phyloP scores from a whole-genome alignment of 2,113 vertebrate genomes.

The Apodemus speciosus region DNA sequence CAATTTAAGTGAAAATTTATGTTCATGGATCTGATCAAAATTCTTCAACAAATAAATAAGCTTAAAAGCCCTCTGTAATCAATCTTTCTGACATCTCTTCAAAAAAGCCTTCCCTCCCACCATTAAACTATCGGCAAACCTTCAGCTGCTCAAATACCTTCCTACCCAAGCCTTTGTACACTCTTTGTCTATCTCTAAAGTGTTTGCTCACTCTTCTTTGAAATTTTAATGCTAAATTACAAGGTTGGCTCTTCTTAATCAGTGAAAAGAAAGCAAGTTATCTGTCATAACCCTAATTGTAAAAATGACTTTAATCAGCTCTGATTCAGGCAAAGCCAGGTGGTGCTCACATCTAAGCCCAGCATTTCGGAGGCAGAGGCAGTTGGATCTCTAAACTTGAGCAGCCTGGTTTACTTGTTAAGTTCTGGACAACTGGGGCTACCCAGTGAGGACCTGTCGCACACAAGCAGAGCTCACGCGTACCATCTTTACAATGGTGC shows the following conservation, averaged over 20 bases:
- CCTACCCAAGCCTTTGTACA: background rate
- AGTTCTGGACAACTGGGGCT: background rate
- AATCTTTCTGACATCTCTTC: background rate
- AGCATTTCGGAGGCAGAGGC: background rate
- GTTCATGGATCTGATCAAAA: background rate
- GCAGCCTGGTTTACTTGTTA: background rate
- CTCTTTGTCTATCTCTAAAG: background rate
- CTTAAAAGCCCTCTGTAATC: background rate
- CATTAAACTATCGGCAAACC: background rate
- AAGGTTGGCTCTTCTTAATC: background rate
- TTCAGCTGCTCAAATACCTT: background rate
- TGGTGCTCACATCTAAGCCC: background rate
- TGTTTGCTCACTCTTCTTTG: background rate
- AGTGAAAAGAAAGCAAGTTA: conserved; percentile 41
- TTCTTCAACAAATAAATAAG: conserved; percentile 29
- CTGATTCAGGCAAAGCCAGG: conserved; percentile 29
- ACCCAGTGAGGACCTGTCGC: background rate
- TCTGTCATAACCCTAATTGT: background rate
- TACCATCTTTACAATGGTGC: background rate
- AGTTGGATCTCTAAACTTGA: background rate
- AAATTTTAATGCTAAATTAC: conserved; percentile 46
- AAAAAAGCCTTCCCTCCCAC: background rate
- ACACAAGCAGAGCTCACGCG: conserved; percentile 8
- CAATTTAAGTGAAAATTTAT: conserved; percentile 34
- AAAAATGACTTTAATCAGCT: background rate